Base-by-base conservation (phyloP, 1,140 invertebrate species). In the Rhyzopertha dominica region DNA sequence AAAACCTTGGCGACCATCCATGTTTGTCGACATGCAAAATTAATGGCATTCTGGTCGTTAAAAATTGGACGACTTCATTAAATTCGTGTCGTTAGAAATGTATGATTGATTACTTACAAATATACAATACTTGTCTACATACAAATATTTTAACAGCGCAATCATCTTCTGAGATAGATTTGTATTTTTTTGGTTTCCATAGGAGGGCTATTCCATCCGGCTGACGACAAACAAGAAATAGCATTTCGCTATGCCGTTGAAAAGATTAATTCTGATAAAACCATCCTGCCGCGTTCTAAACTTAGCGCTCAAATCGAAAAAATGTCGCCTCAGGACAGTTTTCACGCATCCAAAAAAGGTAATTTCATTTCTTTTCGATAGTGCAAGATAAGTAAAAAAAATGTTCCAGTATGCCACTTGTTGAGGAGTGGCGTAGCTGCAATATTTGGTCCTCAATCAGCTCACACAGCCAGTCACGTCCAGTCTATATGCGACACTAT, bases 401-500 rank as follows among this genome's bases (percentile, higher is more conserved):
- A 60, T 40, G 47, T 75, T 77, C 5, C 74, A 96, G 93, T 95
- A 48, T 97, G 93, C 65, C 82, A 89, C 53, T 75, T 95, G 47
- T 70, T 95, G 40, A 75, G 84, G 49, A 82, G 79, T 55, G 91
- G 91, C 7, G 87, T 96, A 17, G 90, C 90, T 3, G 92, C 90
- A 16, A 90, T 97, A 60, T 95, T 96, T 64, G 93, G 93, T 1
- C 92, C 92, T 2, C 89, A 94, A 65, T 92, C 86, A 25, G 79
- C 83, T 0, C 86, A 91, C 35, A 91, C 89, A 2, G 87, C 90
- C 2, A 87, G 86, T 47, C 91, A 95, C 69, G 89, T 95, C 10
- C 92, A 96, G 70, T 92, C 89, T 40, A 95, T 95, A 57, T 95
- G 92, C 67, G 92, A 95, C 70, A 90, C 90, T 12, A 89, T 95